These are phyloP conservation scores for Podarcis lilfordi DNA, from an alignment of 2,797 vertebrate species.

Conservation along the genomic window DNA sequence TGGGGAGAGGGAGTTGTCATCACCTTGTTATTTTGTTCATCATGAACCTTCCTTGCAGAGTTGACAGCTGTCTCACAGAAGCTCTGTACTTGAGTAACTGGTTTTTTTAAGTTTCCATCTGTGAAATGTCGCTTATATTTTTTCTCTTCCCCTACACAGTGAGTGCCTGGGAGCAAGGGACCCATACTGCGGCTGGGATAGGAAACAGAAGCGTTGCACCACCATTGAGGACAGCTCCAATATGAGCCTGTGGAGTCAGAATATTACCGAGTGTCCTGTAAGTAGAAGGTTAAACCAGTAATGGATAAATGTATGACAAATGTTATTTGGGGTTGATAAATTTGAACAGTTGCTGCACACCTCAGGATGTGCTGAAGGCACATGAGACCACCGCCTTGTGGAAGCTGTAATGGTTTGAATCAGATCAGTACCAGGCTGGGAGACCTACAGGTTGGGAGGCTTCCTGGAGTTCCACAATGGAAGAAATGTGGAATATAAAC, in stretches of 20 bases:
- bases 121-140: constrained; percentile 58
- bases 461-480: too few species aligned
- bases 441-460: too few species aligned
- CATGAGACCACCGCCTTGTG: too few species aligned
- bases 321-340: neutral
- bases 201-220: constrained; percentile 90
- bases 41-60: constrained; percentile 28
- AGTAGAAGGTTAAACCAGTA: constrained; percentile 60
- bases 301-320: neutral
- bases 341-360: neutral
- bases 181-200: constrained; percentile 98
- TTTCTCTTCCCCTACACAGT: constrained; percentile 75
- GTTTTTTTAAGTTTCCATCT: constrained; percentile 49
- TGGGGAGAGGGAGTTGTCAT: constrained; percentile 47
- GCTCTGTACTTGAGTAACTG: neutral
- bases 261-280: constrained; percentile 95
- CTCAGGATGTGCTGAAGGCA: too few species aligned
- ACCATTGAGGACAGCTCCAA: constrained; percentile 96
- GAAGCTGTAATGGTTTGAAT: too few species aligned
- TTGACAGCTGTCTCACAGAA: constrained; percentile 63
- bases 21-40: constrained; percentile 42
- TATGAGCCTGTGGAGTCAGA: constrained; percentile 99
- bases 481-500: too few species aligned
- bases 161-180: constrained; percentile 92
- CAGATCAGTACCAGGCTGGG: too few species aligned